Evolutionary conservation across 2,888 invertebrate species (phyloP).

Genomic region (Sepiola atlantica): DNA sequence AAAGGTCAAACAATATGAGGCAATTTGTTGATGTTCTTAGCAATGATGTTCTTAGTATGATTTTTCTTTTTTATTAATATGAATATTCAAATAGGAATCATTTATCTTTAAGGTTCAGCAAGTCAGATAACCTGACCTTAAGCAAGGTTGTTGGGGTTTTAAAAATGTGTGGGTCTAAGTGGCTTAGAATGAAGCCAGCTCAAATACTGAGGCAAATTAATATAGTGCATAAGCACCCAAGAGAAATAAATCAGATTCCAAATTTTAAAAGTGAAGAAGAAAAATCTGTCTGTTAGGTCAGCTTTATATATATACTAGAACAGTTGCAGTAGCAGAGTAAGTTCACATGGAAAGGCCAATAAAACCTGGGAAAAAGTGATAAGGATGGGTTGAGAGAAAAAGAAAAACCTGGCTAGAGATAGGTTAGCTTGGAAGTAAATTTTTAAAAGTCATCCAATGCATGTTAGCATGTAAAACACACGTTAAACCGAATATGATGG

Average conservation of each 20-base stretch:
- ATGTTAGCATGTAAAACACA: too few relatives aligned
- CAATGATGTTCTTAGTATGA: too few relatives aligned
- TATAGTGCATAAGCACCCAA: neutral
- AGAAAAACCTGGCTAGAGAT: too few relatives aligned
- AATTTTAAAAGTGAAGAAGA: neutral
- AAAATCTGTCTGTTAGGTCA: too few relatives aligned
- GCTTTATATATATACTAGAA: too few relatives aligned
- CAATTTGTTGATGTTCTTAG: neutral
- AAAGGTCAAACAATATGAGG: neutral
- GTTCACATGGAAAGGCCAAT: too few relatives aligned
- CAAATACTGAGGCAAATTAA: neutral
- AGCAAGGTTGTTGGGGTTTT: neutral
- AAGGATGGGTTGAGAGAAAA: too few relatives aligned
- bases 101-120: neutral
- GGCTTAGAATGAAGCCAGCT: neutral
- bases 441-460: too few relatives aligned
- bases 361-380: too few relatives aligned
- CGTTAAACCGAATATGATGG: too few relatives aligned
- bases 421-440: too few relatives aligned
- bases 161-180: neutral
- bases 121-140: slow-evolving; percentile 1
- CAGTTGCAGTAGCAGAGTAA: too few relatives aligned
- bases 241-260: neutral
- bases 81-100: neutral
- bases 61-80: neutral